phyloP scores from a whole-genome alignment of 2,113 vertebrate genomes.

The Plestiodon gilberti region DNA sequence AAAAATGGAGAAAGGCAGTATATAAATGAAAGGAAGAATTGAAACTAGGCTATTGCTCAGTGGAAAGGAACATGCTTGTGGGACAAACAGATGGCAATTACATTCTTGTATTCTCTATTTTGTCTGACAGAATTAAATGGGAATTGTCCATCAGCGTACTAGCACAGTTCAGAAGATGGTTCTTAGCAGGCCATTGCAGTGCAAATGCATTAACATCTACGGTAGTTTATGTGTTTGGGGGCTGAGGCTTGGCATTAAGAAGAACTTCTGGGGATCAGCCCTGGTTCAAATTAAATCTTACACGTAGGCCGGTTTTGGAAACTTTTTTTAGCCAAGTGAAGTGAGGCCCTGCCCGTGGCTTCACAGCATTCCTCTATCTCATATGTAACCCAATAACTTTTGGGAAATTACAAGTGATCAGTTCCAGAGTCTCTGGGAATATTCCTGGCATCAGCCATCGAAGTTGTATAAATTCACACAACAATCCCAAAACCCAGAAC shows the following conservation, averaged over 20 bases:
- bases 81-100: neutral
- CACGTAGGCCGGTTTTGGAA: neutral
- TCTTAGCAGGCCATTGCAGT: neutral
- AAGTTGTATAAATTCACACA: neutral
- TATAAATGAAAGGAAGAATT: neutral
- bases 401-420: neutral
- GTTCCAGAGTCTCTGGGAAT: constrained; percentile 2
- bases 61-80: neutral
- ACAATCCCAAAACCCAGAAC: constrained; percentile 16
- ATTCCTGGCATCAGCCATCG: neutral
- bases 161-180: neutral
- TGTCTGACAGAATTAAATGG: neutral
- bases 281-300: constrained; percentile 15
- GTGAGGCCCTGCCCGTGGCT: neutral
- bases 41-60: neutral
- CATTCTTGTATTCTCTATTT: too few species aligned
- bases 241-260: neutral
- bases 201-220: neutral
- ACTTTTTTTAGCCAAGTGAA: neutral
- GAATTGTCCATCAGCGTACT: neutral
- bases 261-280: neutral
- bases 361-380: neutral
- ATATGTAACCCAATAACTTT: neutral
- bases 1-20: too few species aligned
- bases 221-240: neutral